phyloP scores from a whole-genome alignment of 2,888 invertebrate species.

The Holacanthella duospinosa region DNA sequence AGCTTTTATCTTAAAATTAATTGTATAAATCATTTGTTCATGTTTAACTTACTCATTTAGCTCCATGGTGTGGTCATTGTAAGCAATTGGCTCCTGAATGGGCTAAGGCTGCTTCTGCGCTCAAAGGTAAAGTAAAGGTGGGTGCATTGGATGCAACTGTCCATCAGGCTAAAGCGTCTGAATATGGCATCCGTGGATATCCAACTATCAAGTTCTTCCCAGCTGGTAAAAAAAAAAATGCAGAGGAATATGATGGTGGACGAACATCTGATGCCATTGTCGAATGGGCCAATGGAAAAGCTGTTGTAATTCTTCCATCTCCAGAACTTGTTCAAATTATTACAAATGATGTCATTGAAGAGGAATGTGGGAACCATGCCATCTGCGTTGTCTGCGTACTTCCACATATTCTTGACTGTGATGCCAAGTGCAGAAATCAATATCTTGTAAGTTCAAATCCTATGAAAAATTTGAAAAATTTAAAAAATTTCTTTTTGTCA shows the following conservation, averaged over 20 bases:
- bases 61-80: slow-evolving; percentile 84
- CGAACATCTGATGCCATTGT: slow-evolving; percentile 83
- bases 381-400: slow-evolving; percentile 83
- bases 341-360: slow-evolving; percentile 52
- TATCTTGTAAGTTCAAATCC: slow-evolving; percentile 50
- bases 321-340: slow-evolving; percentile 73
- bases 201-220: slow-evolving; percentile 93
- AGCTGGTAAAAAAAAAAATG: slow-evolving; percentile 54
- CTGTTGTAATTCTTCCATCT: slow-evolving; percentile 76
- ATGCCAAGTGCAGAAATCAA: slow-evolving; percentile 79
- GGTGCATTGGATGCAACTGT: slow-evolving; percentile 95
- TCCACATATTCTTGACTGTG: slow-evolving; percentile 93
- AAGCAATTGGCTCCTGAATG: slow-evolving; percentile 94
- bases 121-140: slow-evolving; percentile 90
- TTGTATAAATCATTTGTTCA: background rate
- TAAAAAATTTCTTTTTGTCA: slow-evolving; percentile 50
- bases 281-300: slow-evolving; percentile 65
- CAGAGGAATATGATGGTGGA: slow-evolving; percentile 83
- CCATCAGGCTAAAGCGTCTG: slow-evolving; percentile 65
- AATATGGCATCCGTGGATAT: slow-evolving; percentile 77
- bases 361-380: slow-evolving; percentile 73
- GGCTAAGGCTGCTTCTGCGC: slow-evolving; percentile 84
- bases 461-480: background rate
- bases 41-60: slow-evolving; percentile 44
- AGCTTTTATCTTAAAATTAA: no score